phyloP scores from a whole-genome alignment of 2,888 invertebrate genomes.

The Masnerella sp. region DNA sequence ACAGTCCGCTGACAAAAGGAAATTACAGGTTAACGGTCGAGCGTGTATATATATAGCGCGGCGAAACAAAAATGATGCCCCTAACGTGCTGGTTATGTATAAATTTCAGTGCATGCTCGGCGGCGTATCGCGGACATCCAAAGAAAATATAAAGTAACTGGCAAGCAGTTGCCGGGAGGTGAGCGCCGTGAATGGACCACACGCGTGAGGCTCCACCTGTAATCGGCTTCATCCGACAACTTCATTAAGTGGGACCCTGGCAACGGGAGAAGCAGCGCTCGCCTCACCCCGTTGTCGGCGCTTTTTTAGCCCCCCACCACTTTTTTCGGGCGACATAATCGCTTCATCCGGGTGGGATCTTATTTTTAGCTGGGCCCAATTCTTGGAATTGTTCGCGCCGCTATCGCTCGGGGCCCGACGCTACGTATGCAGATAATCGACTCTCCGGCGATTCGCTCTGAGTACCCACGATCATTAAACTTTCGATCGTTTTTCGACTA shows the following conservation, averaged over 20 bases:
- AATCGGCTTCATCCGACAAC: constrained; percentile 77
- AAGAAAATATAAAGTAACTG: constrained; percentile 71
- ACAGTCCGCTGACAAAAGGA: constrained; percentile 41
- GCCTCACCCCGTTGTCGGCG: constrained; percentile 47
- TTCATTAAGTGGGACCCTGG: constrained; percentile 74
- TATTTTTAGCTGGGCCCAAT: constrained; percentile 75
- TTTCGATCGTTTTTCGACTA: constrained; percentile 64
- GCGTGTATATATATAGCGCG: constrained; percentile 37
- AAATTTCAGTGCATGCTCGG: constrained; percentile 54
- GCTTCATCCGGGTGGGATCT: constrained; percentile 76
- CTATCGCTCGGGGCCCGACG: constrained; percentile 61
- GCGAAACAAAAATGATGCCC: constrained; percentile 10
- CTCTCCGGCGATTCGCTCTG: constrained; percentile 71
- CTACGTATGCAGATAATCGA: constrained; percentile 66
- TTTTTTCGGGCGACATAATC: constrained; percentile 73
- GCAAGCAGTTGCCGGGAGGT: constrained; percentile 70
- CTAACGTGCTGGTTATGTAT: constrained; percentile 54
- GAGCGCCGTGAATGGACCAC: constrained; percentile 75
- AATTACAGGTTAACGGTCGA: constrained; percentile 31
- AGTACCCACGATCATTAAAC: constrained; percentile 72
- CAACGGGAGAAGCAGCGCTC: constrained; percentile 54
- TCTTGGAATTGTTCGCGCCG: constrained; percentile 72
- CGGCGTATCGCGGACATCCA: constrained; percentile 52
- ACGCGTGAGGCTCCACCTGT: constrained; percentile 76
- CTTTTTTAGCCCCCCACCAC: constrained; percentile 63